These are phyloP conservation scores for Montipora efflorescens DNA, from an alignment of 64 coral and sea anemone species.

Conservation along the genomic window DNA sequence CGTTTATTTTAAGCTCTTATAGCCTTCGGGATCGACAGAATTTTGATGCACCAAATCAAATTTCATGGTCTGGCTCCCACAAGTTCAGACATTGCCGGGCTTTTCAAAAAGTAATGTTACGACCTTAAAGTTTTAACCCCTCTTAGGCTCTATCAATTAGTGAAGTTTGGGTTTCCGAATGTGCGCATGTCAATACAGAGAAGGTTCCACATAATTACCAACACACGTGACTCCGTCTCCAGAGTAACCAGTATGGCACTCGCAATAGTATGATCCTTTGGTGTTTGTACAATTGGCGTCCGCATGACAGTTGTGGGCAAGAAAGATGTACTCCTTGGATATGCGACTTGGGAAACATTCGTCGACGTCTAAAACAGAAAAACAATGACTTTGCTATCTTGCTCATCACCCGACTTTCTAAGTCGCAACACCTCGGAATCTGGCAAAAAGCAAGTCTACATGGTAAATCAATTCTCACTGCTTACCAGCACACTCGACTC, in stretches of 20 bases:
- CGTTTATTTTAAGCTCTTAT: not conserved
- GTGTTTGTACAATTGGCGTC: conserved; percentile 79
- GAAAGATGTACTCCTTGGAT: conserved; percentile 33
- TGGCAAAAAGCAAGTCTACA: not conserved
- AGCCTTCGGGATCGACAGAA: not conserved
- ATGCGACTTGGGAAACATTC: conserved; percentile 58
- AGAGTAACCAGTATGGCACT: conserved; percentile 78
- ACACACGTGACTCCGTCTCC: conserved; percentile 70
- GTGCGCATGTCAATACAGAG: too few species aligned
- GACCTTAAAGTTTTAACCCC: too few species aligned
- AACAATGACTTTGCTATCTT: not conserved
- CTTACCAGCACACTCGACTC: conserved; percentile 75
- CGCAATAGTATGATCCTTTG: conserved; percentile 85
- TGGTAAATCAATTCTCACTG: not conserved
- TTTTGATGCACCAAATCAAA: too few species aligned
- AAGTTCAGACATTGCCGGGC: too few species aligned
- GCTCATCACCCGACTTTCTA: too few species aligned
- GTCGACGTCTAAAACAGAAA: conserved; percentile 66
- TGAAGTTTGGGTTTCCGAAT: too few species aligned
- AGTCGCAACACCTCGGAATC: too few species aligned
- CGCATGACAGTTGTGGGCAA: conserved; percentile 75
- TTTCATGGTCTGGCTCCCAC: too few species aligned
- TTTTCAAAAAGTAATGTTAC: too few species aligned
- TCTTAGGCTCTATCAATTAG: too few species aligned
- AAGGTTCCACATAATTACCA: conserved; percentile 16